Evolutionary conservation across 2,797 vertebrate genomes (phyloP), one percentile per base, ranked within the genome.

Genomic region (Macrochelys suwanniensis): DNA sequence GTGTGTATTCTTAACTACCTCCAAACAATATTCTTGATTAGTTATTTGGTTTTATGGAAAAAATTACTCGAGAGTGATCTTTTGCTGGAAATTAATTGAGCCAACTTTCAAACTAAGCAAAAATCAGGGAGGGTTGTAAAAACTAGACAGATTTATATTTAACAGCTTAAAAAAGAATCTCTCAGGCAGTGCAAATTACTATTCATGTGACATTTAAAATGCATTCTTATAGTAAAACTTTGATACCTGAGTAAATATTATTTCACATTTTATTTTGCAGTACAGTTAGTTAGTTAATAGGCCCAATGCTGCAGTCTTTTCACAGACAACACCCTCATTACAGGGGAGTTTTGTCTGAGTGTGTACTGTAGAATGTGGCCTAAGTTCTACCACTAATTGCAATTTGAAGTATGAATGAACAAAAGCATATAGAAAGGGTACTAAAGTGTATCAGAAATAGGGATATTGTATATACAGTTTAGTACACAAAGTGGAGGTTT

Each of bases 201-300:
- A n/a, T 92, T 86, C 90, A 57, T 37, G 26, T 74, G 87, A 86
- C 86, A 13, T 88, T 93, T 89, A 91, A 82, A 89, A 89, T 59
- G 7, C 11, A 8, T 77, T 47, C 45, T 92, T 89, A 28, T 82
- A 95, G 17, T 25, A 33, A 89, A 88, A 42, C 37, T 93, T 95
- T 93, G 51, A 93, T 96, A 93, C 80, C 37, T n/a, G 33, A 49
- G 47, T 82, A 92, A 90, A 84, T 86, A 89, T 83, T 31, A 89
- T 17, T 45, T 21, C 17, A 28, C 1, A 0, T 80, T 45, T 16
- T 33, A 54, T 78, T 90, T 84, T 91, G 61, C 42, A 57, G 15
- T 65, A 50, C n/a, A 86, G 47, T 84, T 89, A 56, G 10, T 49
- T 86, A 84, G 10, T 50, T 86, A 86, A 79, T 53, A 81, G 80